These are phyloP conservation scores for Drosophila lacicola DNA, from an alignment of 2,888 invertebrate genomes.

Conservation along the genomic window DNA sequence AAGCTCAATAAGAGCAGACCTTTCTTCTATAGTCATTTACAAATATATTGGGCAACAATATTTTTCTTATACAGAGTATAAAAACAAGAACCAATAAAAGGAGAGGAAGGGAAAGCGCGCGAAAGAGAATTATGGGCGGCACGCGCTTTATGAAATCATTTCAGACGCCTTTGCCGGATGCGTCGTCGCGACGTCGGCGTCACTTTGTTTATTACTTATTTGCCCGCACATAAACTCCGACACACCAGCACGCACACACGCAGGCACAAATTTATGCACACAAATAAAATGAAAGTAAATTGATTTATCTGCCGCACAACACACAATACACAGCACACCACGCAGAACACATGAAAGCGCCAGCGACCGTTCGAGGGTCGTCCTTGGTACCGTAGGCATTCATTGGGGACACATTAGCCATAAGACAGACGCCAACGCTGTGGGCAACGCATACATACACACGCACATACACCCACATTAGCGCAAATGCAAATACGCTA, in stretches of 20 bases:
- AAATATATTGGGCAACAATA: not conserved
- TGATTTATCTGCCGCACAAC: constrained; percentile 74
- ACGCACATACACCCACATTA: constrained; percentile 26
- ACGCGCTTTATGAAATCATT: constrained; percentile 68
- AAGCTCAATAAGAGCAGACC: not conserved
- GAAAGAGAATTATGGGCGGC: constrained; percentile 43
- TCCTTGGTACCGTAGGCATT: constrained; percentile 61
- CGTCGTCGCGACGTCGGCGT: constrained; percentile 39
- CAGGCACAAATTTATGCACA: constrained; percentile 72
- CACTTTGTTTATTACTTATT: constrained; percentile 62
- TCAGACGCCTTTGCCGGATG: constrained; percentile 53
- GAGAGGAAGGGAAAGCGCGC: not conserved
- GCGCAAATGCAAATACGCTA: constrained; percentile 64
- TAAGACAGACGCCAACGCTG: constrained; percentile 59
- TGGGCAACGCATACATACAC: constrained; percentile 41
- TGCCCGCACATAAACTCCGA: constrained; percentile 30
- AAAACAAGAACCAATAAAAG: not conserved
- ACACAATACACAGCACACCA: constrained; percentile 13
- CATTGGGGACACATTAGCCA: constrained; percentile 83
- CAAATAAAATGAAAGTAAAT: constrained; percentile 79
- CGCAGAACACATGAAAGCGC: constrained; percentile 27
- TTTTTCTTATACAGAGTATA: not conserved
- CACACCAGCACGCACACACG: constrained; percentile 18
- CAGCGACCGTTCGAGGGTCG: constrained; percentile 50
- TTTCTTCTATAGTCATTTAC: not conserved